Base-by-base conservation (phyloP, 2,797 vertebrate genomes). In the Parauchenoglanis punctatus region DNA sequence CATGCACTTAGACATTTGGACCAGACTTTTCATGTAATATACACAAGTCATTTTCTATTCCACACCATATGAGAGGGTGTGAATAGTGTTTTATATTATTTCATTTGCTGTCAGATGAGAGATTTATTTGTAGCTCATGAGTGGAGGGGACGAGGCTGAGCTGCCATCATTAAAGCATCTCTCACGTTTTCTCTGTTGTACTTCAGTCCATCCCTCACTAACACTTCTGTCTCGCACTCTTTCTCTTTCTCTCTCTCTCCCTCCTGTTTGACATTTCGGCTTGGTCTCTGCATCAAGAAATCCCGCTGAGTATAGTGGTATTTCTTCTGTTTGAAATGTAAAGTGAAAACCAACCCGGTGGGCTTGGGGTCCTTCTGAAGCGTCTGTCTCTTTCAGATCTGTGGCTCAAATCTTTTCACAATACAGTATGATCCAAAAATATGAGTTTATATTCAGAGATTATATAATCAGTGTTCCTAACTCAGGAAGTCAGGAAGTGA, bases 301-400 rank as follows among this genome's bases (percentile, higher is more conserved):
- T 46, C 58, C 56, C 23, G 13, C 80, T 81, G 58, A n/a, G 58
- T 63, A 46, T 61, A 44, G 80, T 81, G 80, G 13, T 81, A 63
- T 81, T 81, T 81, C 40, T 81, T 46, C 40, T 10, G 88, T 85
- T 81, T 65, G 44, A 88, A 82, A 81, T 65, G 28, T 59, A 88
- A 88, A 83, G 67, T 84, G 87, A 44, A 80, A 89, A 84, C 87
- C 83, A 70, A 84, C 81, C 75, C 68, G 73, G 72, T n/a, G 18
- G 84, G 72, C 76, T 46, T 81, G 35, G 56, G 77, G 77, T 81
- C 54, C 23, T 81, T 59, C 80, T 61, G 23, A 46, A 63, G 58
- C 23, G 1, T 25, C 35, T 81, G 58, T 11, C 1, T 25, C 35
- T 81, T 81, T 44, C 23, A 81, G 13, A 81, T 61, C 58, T 25